Percentiles rank a stretch among this genome's conserved stretches.
These are phyloP conservation scores for Conchocele bisecta DNA, from an alignment of 2,888 invertebrate genomes.

Conservation along the genomic window DNA sequence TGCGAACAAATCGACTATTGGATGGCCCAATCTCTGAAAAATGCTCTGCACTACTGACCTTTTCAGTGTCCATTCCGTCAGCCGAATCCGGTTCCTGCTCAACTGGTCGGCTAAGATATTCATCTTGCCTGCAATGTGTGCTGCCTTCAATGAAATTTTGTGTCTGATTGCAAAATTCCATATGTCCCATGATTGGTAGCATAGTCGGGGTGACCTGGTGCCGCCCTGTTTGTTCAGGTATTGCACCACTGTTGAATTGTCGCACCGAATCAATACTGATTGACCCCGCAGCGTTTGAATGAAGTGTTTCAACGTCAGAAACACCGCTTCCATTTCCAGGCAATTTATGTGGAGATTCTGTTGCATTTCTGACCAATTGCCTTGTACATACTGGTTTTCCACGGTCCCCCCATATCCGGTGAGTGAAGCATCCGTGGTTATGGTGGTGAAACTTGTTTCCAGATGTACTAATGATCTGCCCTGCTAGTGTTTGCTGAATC, in stretches of 20 bases:
- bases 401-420: constrained; percentile 36
- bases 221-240: constrained; percentile 53
- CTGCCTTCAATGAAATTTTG: constrained; percentile 28
- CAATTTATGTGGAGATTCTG: constrained; percentile 41
- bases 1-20: constrained; percentile 38
- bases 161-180: constrained; percentile 32
- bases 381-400: constrained; percentile 21
- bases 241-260: constrained; percentile 45
- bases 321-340: constrained; percentile 51
- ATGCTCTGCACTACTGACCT: constrained; percentile 5
- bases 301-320: constrained; percentile 19
- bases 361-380: constrained; percentile 16
- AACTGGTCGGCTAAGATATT: constrained; percentile 34
- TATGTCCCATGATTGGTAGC: constrained; percentile 35
- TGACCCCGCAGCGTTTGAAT: constrained; percentile 10
- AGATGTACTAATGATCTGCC: constrained; percentile 19
- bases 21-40: constrained; percentile 10
- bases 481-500: constrained; percentile 16
- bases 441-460: background rate
- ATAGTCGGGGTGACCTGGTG: constrained; percentile 30
- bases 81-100: constrained; percentile 7
- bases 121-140: constrained; percentile 30
- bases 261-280: constrained; percentile 35
- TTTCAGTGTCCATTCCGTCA: constrained; percentile 39
- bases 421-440: constrained; percentile 40